Evolutionary conservation across 2,888 invertebrate species (phyloP).

Genomic region (Pterostichus niger): DNA sequence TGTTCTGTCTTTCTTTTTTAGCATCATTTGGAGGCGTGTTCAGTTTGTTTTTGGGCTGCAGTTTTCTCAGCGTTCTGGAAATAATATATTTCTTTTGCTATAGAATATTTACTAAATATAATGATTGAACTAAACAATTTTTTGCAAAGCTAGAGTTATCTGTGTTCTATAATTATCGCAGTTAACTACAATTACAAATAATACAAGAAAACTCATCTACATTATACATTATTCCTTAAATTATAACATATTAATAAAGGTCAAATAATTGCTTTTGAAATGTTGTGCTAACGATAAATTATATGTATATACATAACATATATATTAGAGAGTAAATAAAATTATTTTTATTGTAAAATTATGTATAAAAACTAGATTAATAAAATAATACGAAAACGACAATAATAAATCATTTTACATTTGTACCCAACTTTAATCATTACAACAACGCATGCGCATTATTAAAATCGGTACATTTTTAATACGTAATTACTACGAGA

Average conservation of each 20-base stretch:
- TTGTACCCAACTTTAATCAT: background rate
- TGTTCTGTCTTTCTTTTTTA: slow-evolving; percentile 70
- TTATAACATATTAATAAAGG: no score
- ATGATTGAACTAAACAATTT: background rate
- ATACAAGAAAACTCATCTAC: no score
- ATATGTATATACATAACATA: no score
- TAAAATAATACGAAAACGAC: no score
- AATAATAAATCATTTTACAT: background rate
- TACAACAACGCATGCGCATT: slow-evolving; percentile 21
- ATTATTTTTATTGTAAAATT: no score
- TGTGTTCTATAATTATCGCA: no score
- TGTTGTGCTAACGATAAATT: no score
- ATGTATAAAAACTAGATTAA: no score
- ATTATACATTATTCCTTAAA: no score
- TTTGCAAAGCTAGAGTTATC: background rate
- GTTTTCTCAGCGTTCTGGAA: slow-evolving; percentile 75
- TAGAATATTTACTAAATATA: slow-evolving; percentile 55
- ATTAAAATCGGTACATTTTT: background rate
- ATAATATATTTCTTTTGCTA: slow-evolving; percentile 74
- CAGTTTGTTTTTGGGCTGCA: slow-evolving; percentile 76
- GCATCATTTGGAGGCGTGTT: slow-evolving; percentile 77
- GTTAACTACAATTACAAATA: no score
- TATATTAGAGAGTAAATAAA: no score
- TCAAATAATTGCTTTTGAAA: no score
- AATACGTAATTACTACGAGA: background rate